These are phyloP conservation scores for Psilopogon haemacephalus DNA, from an alignment of 2,113 vertebrate species.

Conservation along the genomic window DNA sequence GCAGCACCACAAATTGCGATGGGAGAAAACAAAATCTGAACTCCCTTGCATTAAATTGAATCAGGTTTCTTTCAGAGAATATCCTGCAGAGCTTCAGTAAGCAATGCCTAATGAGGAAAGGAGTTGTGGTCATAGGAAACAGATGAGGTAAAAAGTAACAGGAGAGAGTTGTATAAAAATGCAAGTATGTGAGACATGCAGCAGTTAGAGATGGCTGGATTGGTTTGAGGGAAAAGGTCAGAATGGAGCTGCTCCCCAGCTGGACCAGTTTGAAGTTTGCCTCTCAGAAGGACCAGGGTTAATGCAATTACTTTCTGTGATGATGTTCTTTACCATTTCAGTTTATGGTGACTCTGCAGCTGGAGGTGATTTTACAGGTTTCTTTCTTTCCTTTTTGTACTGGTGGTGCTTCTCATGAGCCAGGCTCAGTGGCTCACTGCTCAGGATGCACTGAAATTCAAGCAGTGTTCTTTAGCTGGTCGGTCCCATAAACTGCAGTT, in stretches of 20 bases:
- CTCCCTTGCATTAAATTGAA: constrained; percentile 3
- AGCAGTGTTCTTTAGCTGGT: fast-evolving
- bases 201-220: constrained; percentile 43
- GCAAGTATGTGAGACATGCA: constrained; percentile 2
- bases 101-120: constrained; percentile 4
- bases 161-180: constrained; percentile 10
- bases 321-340: background rate
- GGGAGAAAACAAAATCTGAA: background rate
- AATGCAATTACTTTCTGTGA: background rate
- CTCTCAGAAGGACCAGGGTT: background rate
- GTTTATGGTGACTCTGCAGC: background rate
- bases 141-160: constrained; percentile 56
- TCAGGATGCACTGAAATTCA: background rate
- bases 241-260: background rate
- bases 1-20: background rate
- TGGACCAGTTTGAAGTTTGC: background rate
- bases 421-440: background rate
- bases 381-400: background rate
- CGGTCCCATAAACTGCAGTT: background rate
- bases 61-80: background rate
- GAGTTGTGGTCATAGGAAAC: background rate
- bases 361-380: too few species aligned
- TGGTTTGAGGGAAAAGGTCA: constrained; percentile 50
- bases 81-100: background rate
- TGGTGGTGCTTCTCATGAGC: background rate